Base-by-base conservation (phyloP, 2,888 invertebrate genomes). In the Xestia sexstrigata region DNA sequence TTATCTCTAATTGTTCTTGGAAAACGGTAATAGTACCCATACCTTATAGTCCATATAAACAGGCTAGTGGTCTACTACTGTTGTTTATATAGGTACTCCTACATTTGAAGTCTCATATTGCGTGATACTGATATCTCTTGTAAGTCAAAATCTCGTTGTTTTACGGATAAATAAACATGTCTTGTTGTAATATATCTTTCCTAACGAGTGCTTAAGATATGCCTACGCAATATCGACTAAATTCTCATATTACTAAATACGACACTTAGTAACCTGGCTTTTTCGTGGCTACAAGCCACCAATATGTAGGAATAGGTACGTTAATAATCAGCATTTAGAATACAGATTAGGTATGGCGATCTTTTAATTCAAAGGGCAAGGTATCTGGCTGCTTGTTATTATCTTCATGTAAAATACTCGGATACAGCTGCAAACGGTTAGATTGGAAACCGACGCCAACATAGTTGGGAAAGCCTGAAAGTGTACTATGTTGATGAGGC, bases 1-100 rank as follows among this genome's bases (percentile, higher is more conserved):
- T 69, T 39, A 3, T 78, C 4, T 66, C 23, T 65, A 47, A 26
- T 74, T 78, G 45, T 35, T 35, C 45, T 45, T 26, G 23, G 26
- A 47, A n/a, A 30, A 30, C 30, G 7, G 26, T 26, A 26, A 26
- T 30, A 3, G 26, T 8, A 30, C 20, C 1, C 35, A 30, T 4
- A 30, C 5, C 3, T 20, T 20, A 17, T 4, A 20, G 5, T 15
- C 35, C 35, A 35, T 23, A 62, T 11, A 30, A 45, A 45, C 42
- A 13, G 17, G 1, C 4, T 45, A n/a, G 15, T 15, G 6, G 15
- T n/a, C 15, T 15, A n/a, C n/a, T 42, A 63, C 8, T 42, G 42
- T 23, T 35, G 35, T 23, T 63, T 63, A 13, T 39, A 15, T 63
- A n/a, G n/a, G n/a, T n/a, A 20, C 23, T 39, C 2, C 17, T 13